phyloP scores from a whole-genome alignment of 2,888 invertebrate species.

The Apotomis turbidana region DNA sequence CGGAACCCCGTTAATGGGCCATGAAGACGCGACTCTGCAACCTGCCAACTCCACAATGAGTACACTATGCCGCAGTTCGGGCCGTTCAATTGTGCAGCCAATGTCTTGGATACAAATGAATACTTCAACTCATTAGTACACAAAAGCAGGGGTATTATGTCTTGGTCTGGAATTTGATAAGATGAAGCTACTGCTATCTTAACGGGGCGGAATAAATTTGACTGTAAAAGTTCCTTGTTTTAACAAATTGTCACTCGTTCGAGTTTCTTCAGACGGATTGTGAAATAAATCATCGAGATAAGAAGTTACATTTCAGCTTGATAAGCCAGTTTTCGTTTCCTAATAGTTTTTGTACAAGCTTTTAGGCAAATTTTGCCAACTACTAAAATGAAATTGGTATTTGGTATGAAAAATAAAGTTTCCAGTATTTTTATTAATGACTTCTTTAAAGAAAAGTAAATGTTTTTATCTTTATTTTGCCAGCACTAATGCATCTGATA shows the following conservation, averaged over 20 bases:
- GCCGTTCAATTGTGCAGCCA: slow-evolving; percentile 11
- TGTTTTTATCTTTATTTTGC: slow-evolving; percentile 38
- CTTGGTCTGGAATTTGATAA: slow-evolving; percentile 28
- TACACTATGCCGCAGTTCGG: slow-evolving; percentile 31
- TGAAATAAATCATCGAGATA: slow-evolving; percentile 26
- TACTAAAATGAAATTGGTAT: background rate
- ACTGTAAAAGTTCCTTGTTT: slow-evolving; percentile 30
- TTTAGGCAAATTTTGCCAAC: background rate
- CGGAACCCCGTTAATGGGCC: slow-evolving; percentile 40
- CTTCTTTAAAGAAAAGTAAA: slow-evolving; percentile 29
- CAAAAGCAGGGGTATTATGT: slow-evolving; percentile 11
- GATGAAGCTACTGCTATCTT: slow-evolving; percentile 29
- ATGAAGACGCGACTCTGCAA: slow-evolving; percentile 41
- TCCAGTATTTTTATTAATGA: slow-evolving; percentile 1
- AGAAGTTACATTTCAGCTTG: slow-evolving; percentile 13
- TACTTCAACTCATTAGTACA: slow-evolving; percentile 31
- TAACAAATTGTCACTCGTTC: slow-evolving; percentile 26
- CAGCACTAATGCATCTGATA: slow-evolving; percentile 40
- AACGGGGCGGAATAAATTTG: slow-evolving; percentile 33
- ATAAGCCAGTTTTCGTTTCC: slow-evolving; percentile 6
- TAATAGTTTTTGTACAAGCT: background rate
- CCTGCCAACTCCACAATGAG: slow-evolving; percentile 37
- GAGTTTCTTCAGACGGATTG: slow-evolving; percentile 21
- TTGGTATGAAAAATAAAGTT: slow-evolving; percentile 13
- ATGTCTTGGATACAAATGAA: slow-evolving; percentile 22